Percentiles rank a stretch among this genome's conserved stretches.
phyloP scores from a whole-genome alignment of 2,797 vertebrate species.

The Cygnus olor region DNA sequence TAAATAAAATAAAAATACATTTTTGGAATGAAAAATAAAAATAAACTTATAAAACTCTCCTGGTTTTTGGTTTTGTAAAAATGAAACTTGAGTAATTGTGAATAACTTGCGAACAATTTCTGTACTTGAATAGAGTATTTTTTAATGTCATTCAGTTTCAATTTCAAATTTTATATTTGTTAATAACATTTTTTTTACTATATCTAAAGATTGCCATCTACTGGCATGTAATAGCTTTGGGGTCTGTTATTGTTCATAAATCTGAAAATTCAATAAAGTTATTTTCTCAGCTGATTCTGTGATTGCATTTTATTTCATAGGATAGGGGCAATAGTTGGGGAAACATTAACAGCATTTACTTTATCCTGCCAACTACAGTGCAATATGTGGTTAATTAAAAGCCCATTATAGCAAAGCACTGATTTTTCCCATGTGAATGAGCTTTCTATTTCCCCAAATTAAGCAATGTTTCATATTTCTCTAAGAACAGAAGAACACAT shows the following conservation, averaged over 20 bases:
- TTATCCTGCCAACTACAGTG: slow-evolving; percentile 18
- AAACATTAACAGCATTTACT: slow-evolving; percentile 33
- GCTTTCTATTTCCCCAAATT: slow-evolving; percentile 30
- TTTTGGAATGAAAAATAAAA: neutral
- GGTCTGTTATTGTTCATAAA: slow-evolving; percentile 12
- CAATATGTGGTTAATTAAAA: slow-evolving; percentile 60
- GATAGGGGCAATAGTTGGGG: neutral
- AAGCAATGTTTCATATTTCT: slow-evolving; percentile 15
- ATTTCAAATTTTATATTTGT: slow-evolving; percentile 44
- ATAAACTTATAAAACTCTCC: neutral
- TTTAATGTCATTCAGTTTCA: neutral
- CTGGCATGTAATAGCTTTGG: slow-evolving; percentile 20
- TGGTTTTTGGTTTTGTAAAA: neutral
- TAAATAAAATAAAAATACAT: too few relatives aligned
- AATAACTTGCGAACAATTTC: neutral
- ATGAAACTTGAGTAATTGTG: neutral
- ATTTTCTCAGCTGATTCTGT: slow-evolving; percentile 15
- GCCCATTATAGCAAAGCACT: slow-evolving; percentile 28
- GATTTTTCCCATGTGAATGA: slow-evolving; percentile 50
- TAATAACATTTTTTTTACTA: neutral
- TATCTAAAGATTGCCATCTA: slow-evolving; percentile 67
- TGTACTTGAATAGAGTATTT: neutral
- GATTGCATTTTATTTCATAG: slow-evolving; percentile 5
- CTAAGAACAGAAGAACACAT: neutral
- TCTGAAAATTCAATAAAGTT: slow-evolving; percentile 16